phyloP scores from a whole-genome alignment of 2,113 vertebrate genomes.

The Anhinga rufa region DNA sequence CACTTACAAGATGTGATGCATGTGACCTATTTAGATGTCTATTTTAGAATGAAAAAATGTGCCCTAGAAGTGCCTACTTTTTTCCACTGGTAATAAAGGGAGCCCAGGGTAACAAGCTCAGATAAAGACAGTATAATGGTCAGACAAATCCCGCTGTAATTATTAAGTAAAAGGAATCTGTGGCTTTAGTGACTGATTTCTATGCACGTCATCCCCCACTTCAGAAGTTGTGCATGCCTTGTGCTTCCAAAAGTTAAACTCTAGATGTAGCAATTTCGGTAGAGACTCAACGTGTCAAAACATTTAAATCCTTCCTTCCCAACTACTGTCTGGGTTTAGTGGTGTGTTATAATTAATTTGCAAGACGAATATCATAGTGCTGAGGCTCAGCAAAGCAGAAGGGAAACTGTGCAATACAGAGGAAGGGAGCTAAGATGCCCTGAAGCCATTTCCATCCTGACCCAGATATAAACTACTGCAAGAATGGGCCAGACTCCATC shows the following conservation, averaged over 20 bases:
- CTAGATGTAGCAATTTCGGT: background rate
- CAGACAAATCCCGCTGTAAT: background rate
- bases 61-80: background rate
- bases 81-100: background rate
- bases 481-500: background rate
- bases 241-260: background rate
- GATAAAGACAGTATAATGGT: background rate
- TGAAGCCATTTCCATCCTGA: background rate
- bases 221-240: background rate
- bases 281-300: background rate
- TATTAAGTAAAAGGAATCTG: background rate
- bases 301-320: background rate
- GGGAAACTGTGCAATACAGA: background rate
- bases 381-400: background rate
- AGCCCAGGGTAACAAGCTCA: background rate
- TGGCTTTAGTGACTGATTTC: background rate
- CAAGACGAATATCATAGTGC: background rate
- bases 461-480: background rate
- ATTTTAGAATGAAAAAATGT: background rate
- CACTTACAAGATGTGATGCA: background rate
- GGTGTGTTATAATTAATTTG: background rate
- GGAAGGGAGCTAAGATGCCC: background rate
- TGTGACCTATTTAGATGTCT: constrained; percentile 24
- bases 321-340: background rate
- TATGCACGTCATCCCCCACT: background rate